These are phyloP conservation scores for Mamestra configurata DNA, from an alignment of 1,140 invertebrate species.

Conservation along the genomic window DNA sequence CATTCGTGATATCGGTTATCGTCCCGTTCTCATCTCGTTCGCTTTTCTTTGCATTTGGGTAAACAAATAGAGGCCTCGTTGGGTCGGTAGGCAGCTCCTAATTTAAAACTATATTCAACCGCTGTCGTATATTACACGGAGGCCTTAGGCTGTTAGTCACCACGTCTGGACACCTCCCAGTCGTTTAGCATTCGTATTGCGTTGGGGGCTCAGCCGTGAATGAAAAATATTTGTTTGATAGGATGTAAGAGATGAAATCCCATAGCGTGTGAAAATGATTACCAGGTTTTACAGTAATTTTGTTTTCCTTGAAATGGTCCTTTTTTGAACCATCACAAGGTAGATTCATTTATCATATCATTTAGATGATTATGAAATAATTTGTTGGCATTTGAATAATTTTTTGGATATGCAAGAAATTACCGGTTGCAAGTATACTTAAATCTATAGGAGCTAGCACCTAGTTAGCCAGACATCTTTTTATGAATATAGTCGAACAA, in stretches of 20 bases:
- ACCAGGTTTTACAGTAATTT: not conserved
- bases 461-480: too few relatives aligned
- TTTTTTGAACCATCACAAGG: too few relatives aligned
- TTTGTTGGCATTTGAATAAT: too few relatives aligned
- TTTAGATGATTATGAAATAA: too few relatives aligned
- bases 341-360: too few relatives aligned
- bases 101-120: slow-evolving; percentile 83
- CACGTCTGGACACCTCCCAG: slow-evolving; percentile 65
- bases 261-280: not conserved
- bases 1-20: slow-evolving; percentile 76
- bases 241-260: not conserved
- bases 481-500: too few relatives aligned
- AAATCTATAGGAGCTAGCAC: too few relatives aligned
- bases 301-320: not conserved
- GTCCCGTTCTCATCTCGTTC: slow-evolving; percentile 67
- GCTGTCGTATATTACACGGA: slow-evolving; percentile 77
- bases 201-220: slow-evolving; percentile 16
- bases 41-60: slow-evolving; percentile 74
- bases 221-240: slow-evolving; percentile 32
- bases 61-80: slow-evolving; percentile 81
- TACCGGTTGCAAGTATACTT: too few relatives aligned
- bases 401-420: too few relatives aligned
- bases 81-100: slow-evolving; percentile 80
- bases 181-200: slow-evolving; percentile 66
- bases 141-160: slow-evolving; percentile 74